Evolutionary conservation across 37 sponge, comb jelly and placozoan species (phyloP), one percentile per base, ranked within the genome.

Genomic region (Petrosia ficiformis): DNA sequence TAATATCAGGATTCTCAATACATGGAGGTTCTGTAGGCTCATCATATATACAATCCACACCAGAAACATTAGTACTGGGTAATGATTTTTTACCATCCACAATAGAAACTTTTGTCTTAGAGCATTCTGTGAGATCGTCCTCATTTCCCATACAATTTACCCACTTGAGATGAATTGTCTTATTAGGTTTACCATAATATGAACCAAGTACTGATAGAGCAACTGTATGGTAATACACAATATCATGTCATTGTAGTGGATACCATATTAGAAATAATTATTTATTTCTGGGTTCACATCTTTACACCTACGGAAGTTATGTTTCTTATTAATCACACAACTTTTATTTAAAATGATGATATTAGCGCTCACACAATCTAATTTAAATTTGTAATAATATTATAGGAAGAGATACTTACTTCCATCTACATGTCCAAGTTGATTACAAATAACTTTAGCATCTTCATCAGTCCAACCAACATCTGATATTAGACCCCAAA

Each of bases 401-500:
- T n/a, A n/a, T n/a, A n/a, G n/a, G n/a, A n/a, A n/a, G n/a, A n/a
- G n/a, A 6, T 26, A 61, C 22, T 5, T 61, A 61, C 63, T n/a
- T 61, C 28, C 63, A 26, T 29, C 63, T 26, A 22, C 5, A 29
- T 26, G n/a, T 44, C 79, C 80, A 5, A 86, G 59, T 35, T 79
- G 86, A 24, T 67, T 57, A 54, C 86, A 86, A 43, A 79, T 63
- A 5, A 79, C 86, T 29, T 40, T 52, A 25, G 86, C 80, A 42
- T 36, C 69, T 30, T 74, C 68, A 57, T 67, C 41, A 33, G 68
- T 73, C 86, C 86, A 86, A 2, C 68, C 43, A 59, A 67, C 68
- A 26, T 86, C 83, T 44, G 77, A 76, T 11, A 84, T 41, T 1
- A 77, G 71, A n/a, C 77, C 77, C 84, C 84, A 84, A 0, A 25